A percentile compares a stretch with the other conserved stretches of the same genome.
phyloP scores from a whole-genome alignment of 1,140 invertebrate species.

The Zaprionus ornatus region DNA sequence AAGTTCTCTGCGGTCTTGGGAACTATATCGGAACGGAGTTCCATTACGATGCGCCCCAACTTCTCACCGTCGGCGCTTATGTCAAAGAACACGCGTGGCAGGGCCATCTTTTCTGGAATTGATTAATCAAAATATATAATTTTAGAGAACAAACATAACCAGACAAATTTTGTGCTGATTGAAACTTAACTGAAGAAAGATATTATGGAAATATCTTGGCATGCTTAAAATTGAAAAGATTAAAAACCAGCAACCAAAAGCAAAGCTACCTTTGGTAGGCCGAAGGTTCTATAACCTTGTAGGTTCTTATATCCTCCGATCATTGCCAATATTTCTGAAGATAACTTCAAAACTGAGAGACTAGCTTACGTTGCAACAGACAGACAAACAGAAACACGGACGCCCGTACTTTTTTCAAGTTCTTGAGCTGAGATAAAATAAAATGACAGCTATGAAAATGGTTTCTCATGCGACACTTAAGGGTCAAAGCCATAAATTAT shows the following conservation, averaged over 20 bases:
- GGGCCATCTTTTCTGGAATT: slow-evolving; percentile 4
- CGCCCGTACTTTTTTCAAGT: too few relatives aligned
- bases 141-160: neutral
- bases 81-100: slow-evolving; percentile 41
- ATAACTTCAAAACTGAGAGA: too few relatives aligned
- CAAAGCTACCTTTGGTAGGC: too few relatives aligned
- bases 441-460: slow-evolving; percentile 38
- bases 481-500: slow-evolving; percentile 46
- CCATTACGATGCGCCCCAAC: slow-evolving; percentile 76
- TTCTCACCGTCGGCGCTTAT: slow-evolving; percentile 28
- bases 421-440: slow-evolving; percentile 16
- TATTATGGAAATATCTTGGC: neutral
- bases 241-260: too few relatives aligned
- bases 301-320: too few relatives aligned
- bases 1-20: slow-evolving; percentile 98
- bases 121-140: neutral
- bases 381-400: too few relatives aligned
- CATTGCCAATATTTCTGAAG: too few relatives aligned
- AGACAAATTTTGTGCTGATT: neutral
- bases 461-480: slow-evolving; percentile 24
- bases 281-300: too few relatives aligned
- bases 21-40: slow-evolving; percentile 93
- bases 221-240: too few relatives aligned
- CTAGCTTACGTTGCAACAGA: too few relatives aligned
- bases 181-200: neutral